These are phyloP conservation scores for Caenorhabditis uteleia DNA, from an alignment of 2,888 invertebrate genomes.

Conservation along the genomic window DNA sequence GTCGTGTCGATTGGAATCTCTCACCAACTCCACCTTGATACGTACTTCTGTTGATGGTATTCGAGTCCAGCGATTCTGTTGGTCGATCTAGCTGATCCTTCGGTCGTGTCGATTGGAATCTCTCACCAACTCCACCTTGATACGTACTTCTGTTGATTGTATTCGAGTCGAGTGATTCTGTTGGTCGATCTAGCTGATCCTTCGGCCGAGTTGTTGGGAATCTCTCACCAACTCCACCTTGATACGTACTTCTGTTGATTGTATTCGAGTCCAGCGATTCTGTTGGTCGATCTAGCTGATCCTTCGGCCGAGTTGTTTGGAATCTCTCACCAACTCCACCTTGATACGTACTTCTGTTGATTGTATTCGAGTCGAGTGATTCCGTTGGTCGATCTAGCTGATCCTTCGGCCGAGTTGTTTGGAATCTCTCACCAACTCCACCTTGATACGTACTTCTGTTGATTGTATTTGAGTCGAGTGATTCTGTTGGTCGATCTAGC, in stretches of 20 bases:
- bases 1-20: conserved; percentile 3
- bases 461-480: conserved; percentile 10
- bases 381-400: conserved; percentile 9
- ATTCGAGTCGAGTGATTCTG: conserved; percentile 4
- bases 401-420: conserved; percentile 14
- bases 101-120: conserved; percentile 5
- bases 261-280: conserved; percentile 8
- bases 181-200: conserved; percentile 7
- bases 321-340: conserved; percentile 12
- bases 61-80: conserved; percentile 4
- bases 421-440: conserved; percentile 8
- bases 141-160: conserved; percentile 13
- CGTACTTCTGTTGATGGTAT: conserved; percentile 5
- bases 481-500: conserved; percentile 7
- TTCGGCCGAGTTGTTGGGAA: conserved; percentile 10
- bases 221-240: conserved; percentile 15
- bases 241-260: conserved; percentile 13
- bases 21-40: conserved; percentile 10
- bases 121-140: conserved; percentile 14
- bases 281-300: conserved; percentile 9
- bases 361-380: conserved; percentile 7
- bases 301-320: conserved; percentile 9
- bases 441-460: conserved; percentile 16
- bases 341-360: conserved; percentile 17
- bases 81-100: conserved; percentile 11